These are phyloP conservation scores for Rhea pennata DNA, from an alignment of 2,113 vertebrate species.

Conservation along the genomic window DNA sequence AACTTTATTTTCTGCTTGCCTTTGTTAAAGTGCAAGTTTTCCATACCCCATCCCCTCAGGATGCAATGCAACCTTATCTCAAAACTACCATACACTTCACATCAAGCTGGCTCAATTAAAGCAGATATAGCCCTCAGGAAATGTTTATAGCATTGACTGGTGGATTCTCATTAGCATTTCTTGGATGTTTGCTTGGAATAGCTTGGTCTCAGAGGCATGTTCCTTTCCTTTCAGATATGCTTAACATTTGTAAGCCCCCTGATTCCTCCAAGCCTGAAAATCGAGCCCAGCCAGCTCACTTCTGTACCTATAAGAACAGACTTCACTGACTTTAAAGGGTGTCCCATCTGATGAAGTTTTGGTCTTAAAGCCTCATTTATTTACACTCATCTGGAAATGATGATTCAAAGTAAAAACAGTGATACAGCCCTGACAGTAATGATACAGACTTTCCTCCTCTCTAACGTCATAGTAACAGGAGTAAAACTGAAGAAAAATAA, in stretches of 20 bases:
- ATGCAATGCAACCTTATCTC: not conserved
- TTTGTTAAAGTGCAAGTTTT: not conserved
- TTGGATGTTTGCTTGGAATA: not conserved
- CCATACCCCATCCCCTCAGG: not conserved
- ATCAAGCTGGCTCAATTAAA: fast-evolving
- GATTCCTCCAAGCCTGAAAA: not conserved
- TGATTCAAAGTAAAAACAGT: slow-evolving; percentile 4
- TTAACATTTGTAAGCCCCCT: not conserved
- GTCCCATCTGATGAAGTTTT: not conserved
- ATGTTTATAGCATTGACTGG: fast-evolving
- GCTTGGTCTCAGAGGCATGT: not conserved
- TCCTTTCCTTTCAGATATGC: not conserved
- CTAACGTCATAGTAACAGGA: slow-evolving; percentile 23
- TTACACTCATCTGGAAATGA: not conserved
- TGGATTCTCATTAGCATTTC: not conserved
- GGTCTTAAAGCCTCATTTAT: not conserved
- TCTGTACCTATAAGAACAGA: not conserved
- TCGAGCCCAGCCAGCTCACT: not conserved
- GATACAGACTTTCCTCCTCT: slow-evolving; percentile 27
- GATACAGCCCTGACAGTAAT: not conserved
- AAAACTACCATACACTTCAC: not conserved
- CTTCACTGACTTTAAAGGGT: not conserved
- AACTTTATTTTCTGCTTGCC: not conserved
- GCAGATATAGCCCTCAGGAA: not conserved
- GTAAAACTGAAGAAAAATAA: slow-evolving; percentile 50